A percentile compares a stretch with the other conserved stretches of the same genome.
Conservation (phyloP, 2,888 invertebrate genomes). For the Drosophila kambysellisi region DNA sequence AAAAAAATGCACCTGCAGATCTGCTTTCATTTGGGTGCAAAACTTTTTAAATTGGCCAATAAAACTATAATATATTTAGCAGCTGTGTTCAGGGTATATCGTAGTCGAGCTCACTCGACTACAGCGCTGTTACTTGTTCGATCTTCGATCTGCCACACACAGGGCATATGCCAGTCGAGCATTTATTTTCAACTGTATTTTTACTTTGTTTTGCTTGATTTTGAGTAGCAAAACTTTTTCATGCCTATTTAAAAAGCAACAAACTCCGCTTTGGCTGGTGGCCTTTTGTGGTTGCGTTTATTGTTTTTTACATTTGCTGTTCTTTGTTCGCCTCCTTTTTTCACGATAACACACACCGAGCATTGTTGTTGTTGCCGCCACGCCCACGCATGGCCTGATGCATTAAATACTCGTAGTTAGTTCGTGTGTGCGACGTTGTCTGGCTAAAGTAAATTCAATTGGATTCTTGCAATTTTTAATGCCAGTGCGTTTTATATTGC, state of each 20-base stretch:
- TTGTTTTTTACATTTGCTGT: slow-evolving; percentile 61
- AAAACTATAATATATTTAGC: too few relatives aligned
- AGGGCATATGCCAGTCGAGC: slow-evolving; percentile 18
- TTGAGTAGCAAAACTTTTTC: slow-evolving; percentile 49
- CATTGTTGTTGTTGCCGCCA: slow-evolving; percentile 52
- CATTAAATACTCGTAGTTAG: slow-evolving; percentile 57
- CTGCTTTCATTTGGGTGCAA: too few relatives aligned
- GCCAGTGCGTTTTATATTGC: slow-evolving; percentile 68
- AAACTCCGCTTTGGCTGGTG: slow-evolving; percentile 65
- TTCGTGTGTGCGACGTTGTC: slow-evolving; percentile 55
- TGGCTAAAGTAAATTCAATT: slow-evolving; percentile 81
- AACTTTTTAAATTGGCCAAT: too few relatives aligned
- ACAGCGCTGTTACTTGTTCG: too few relatives aligned
- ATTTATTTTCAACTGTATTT: slow-evolving; percentile 6
- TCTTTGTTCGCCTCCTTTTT: slow-evolving; percentile 65
- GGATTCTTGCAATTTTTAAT: slow-evolving; percentile 79
- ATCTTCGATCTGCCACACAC: background rate
- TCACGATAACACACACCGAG: slow-evolving; percentile 74
- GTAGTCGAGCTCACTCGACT: too few relatives aligned
- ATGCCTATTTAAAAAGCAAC: slow-evolving; percentile 70
- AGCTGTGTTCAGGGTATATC: too few relatives aligned
- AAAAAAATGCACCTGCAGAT: too few relatives aligned
- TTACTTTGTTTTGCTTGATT: slow-evolving; percentile 36
- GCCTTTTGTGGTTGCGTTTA: slow-evolving; percentile 74
- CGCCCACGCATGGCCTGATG: slow-evolving; percentile 52